Conservation (phyloP, 2,797 vertebrate species). For the Notolepis coatsorum region DNA sequence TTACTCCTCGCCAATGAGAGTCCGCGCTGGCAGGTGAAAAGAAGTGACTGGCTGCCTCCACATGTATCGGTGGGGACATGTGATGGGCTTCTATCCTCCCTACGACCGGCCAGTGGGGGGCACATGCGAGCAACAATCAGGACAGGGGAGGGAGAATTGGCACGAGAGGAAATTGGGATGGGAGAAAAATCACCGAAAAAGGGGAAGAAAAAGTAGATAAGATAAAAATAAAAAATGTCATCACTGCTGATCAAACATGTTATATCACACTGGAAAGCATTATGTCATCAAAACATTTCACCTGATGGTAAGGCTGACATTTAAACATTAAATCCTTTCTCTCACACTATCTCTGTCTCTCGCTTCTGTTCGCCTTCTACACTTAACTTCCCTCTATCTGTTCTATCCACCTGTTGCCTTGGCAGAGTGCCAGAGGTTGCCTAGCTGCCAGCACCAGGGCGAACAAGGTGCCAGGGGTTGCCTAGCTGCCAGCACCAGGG, state of each 20-base stretch:
- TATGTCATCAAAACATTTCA: conserved; percentile 6
- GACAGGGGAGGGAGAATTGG: too few relatives aligned
- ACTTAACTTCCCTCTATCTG: conserved; percentile 30
- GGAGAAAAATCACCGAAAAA: too few relatives aligned
- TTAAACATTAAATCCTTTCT: background rate
- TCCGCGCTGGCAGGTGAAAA: too few relatives aligned
- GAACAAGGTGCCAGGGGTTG: conserved; percentile 19
- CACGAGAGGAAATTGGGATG: too few relatives aligned
- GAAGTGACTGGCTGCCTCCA: too few relatives aligned
- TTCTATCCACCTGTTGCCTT: conserved; percentile 45
- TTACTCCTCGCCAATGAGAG: too few relatives aligned
- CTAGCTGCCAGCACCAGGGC: conserved; percentile 11
- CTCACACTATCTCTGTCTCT: conserved; percentile 1
- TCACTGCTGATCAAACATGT: conserved; percentile 1
- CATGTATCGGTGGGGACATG: too few relatives aligned
- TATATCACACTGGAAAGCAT: too few relatives aligned
- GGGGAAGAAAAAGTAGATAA: too few relatives aligned
- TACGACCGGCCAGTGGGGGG: too few relatives aligned
- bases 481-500: conserved; percentile 11
- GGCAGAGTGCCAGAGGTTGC: conserved; percentile 26
- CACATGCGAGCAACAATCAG: too few relatives aligned
- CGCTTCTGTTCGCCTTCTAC: conserved; percentile 12
- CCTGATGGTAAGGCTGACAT: background rate
- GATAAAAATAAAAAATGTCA: background rate
- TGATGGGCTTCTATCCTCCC: too few relatives aligned